These are phyloP conservation scores for Creontiades dilutus DNA, from an alignment of 2,888 invertebrate genomes.

Conservation along the genomic window DNA sequence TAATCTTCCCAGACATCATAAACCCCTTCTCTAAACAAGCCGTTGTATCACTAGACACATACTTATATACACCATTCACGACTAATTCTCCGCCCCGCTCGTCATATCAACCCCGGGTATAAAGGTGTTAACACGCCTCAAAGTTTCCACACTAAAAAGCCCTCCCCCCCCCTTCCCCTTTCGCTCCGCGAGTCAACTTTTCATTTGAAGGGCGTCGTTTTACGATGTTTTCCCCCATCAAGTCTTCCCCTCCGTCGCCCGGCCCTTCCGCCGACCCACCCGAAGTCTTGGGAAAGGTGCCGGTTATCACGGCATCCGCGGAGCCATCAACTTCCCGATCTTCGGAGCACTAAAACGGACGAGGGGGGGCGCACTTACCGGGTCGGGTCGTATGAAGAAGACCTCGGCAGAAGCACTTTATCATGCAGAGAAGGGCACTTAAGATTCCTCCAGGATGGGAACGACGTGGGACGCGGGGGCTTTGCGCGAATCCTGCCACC, in stretches of 20 bases:
- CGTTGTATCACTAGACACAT: constrained; percentile 2
- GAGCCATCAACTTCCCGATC: constrained; percentile 28
- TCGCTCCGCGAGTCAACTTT: constrained; percentile 58
- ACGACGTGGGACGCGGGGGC: constrained; percentile 32
- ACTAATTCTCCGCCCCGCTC: constrained; percentile 14
- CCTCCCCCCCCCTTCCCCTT: neutral
- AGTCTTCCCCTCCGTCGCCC: neutral
- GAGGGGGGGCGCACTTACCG: constrained; percentile 11
- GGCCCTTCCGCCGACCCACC: neutral
- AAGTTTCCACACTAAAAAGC: constrained; percentile 42
- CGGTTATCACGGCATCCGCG: constrained; percentile 21
- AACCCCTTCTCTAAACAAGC: neutral
- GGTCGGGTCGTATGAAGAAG: constrained; percentile 55
- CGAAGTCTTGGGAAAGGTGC: neutral
- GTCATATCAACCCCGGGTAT: neutral
- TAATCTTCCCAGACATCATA: neutral
- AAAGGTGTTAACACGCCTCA: constrained; percentile 11
- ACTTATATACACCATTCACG: neutral
- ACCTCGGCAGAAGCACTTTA: constrained; percentile 60
- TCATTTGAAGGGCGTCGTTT: constrained; percentile 50
- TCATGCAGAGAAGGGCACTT: constrained; percentile 70
- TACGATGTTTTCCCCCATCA: constrained; percentile 44
- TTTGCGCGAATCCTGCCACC: constrained; percentile 53
- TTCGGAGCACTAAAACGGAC: constrained; percentile 27
- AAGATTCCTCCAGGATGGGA: constrained; percentile 55